Evolutionary conservation across 2,888 invertebrate genomes (phyloP), one percentile per base, ranked within the genome.

Genomic region (Linnaemya tessellans): DNA sequence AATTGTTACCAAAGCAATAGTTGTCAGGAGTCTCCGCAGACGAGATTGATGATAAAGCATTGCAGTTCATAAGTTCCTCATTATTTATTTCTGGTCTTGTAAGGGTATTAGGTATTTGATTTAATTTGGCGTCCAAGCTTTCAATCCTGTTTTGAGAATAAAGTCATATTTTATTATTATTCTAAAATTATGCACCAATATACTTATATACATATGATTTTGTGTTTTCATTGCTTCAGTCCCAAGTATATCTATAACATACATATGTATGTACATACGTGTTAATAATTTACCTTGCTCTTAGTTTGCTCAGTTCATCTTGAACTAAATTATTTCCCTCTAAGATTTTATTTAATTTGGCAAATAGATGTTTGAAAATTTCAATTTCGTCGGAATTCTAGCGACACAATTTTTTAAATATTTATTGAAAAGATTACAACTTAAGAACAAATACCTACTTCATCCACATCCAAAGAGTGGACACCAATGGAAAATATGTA

Each of bases 1-100:
- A 96, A 0, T 62, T 68, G 13, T 68, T n/a, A n/a, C 68, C 81
- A n/a, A 95, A 95, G 0, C 95, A 82, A 64, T 77, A 75, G 49
- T 46, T 35, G 49, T 77, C 77, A 1, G 38, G 9, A 1, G 13
- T 5, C 5, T 56, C 15, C 5, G 25, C 35, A 15, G 35, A 11
- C 15, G 15, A 41, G 5, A 20, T n/a, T 18, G 62, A n/a, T 25
- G n/a, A 1, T 10, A 41, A 13, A 43, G 10, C 35, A 25, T 64
- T 75, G 51, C 68, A 51, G 9, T 38, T n/a, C 18, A 20, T n/a
- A 25, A 20, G 15, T 18, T 78, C 18, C 7, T 30, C 22, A 9
- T 65, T 64, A 30, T 30, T 77, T 20, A 46, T 9, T 1, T 22
- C 20, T 18, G 25, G 13, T 5, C 9, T 35, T 20, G 1, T 71